Conservation (phyloP, 2,113 vertebrate species). For the Tricholaema leucomelas region DNA sequence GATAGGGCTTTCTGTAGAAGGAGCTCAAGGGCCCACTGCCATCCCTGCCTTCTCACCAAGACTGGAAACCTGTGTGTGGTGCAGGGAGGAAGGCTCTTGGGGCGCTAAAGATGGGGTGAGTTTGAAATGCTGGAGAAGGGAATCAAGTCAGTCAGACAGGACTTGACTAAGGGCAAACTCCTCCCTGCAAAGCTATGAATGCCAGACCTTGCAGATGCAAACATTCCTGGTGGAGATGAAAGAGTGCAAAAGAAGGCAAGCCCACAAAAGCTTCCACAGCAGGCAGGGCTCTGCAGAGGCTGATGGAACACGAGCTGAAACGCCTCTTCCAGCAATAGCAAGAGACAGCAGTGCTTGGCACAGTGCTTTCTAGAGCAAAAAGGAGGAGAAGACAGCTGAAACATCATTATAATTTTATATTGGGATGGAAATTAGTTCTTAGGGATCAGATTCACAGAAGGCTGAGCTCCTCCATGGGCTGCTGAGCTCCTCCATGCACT, state of each 20-base stretch:
- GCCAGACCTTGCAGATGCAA: neutral
- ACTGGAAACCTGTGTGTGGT: rapidly evolving
- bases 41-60: neutral
- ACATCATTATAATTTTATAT: neutral
- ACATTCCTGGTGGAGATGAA: neutral
- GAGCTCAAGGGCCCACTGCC: neutral
- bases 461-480: neutral
- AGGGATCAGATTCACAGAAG: neutral
- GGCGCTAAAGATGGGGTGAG: neutral
- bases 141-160: neutral
- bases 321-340: neutral
- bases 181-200: neutral
- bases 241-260: neutral
- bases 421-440: neutral
- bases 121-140: neutral
- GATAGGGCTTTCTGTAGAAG: neutral
- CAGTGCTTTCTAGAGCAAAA: neutral
- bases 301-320: neutral
- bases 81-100: neutral
- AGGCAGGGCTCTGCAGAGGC: neutral
- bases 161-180: neutral
- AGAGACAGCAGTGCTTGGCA: neutral
- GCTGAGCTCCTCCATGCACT: no score
- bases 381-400: neutral
- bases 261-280: neutral